phyloP scores from a whole-genome alignment of 2,797 vertebrate genomes.

The Anabas testudineus region DNA sequence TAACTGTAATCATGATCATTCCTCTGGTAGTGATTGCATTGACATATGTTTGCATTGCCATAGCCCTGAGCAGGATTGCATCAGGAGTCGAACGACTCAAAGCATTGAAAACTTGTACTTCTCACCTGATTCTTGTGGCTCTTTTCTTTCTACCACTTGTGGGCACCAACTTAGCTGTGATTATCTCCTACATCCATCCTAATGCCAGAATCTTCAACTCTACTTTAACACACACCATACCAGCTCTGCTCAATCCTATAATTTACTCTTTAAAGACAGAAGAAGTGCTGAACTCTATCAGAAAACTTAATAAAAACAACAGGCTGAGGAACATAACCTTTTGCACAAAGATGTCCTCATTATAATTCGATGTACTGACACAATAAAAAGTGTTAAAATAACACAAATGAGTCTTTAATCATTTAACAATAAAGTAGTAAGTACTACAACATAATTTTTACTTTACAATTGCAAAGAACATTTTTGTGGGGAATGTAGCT shows the following conservation, averaged over 20 bases:
- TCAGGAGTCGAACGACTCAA: constrained; percentile 51
- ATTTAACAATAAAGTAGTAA: too few species aligned
- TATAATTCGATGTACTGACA: too few species aligned
- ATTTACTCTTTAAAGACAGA: constrained; percentile 77
- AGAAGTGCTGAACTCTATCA: constrained; percentile 64
- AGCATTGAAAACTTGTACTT: constrained; percentile 70
- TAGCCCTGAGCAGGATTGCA: constrained; percentile 56
- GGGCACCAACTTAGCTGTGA: constrained; percentile 28
- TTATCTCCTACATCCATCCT: constrained; percentile 26
- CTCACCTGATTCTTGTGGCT: constrained; percentile 71
- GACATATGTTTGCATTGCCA: constrained; percentile 40
- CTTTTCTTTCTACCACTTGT: constrained; percentile 66
- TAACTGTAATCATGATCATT: neutral
- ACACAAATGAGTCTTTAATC: too few species aligned
- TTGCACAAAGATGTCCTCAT: too few species aligned
- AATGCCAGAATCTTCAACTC: constrained; percentile 64
- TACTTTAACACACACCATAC: constrained; percentile 58
- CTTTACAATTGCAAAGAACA: too few species aligned
- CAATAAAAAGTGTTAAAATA: too few species aligned
- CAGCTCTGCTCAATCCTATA: constrained; percentile 74
- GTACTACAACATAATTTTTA: too few species aligned
- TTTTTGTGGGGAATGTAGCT: too few species aligned
- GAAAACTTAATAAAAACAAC: constrained; percentile 20
- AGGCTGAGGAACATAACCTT: neutral
- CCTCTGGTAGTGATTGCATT: constrained; percentile 59